Conservation (phyloP, 2,797 vertebrate species). For the Apogon hyalosoma region DNA sequence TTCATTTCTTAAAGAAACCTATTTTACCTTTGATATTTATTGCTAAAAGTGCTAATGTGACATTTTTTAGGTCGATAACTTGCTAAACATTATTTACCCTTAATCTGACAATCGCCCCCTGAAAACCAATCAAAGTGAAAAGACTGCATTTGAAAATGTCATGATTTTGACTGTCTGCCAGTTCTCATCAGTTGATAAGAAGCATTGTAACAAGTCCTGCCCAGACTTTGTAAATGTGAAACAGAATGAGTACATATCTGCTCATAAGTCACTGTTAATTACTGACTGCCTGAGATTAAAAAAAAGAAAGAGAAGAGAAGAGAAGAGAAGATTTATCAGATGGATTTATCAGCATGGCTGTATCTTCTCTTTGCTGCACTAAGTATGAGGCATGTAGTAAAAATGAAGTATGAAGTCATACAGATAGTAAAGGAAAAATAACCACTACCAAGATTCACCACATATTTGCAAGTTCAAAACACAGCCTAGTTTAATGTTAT, state of each 20-base stretch:
- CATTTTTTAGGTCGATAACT: slow-evolving; percentile 19
- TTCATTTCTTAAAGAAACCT: not conserved
- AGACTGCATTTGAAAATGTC: slow-evolving; percentile 37
- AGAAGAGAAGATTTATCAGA: slow-evolving; percentile 5
- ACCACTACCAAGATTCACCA: no score
- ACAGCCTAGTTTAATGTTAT: no score
- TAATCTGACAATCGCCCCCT: slow-evolving; percentile 28
- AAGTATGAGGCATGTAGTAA: no score
- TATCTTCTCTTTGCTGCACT: no score
- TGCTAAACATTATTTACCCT: slow-evolving; percentile 10
- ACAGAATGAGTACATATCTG: slow-evolving; percentile 23
- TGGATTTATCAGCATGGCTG: not conserved
- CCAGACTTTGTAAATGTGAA: slow-evolving; percentile 27
- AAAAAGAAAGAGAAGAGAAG: slow-evolving; percentile 14
- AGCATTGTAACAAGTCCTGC: slow-evolving; percentile 1
- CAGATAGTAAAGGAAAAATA: no score
- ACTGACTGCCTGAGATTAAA: slow-evolving; percentile 34
- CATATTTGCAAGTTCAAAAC: no score
- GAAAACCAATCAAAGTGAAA: slow-evolving; percentile 30
- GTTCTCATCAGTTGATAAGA: slow-evolving; percentile 46
- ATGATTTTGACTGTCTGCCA: slow-evolving; percentile 22
- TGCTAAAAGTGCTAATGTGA: not conserved
- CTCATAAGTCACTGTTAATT: slow-evolving; percentile 41
- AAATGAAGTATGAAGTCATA: no score
- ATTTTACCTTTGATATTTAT: not conserved